Evolutionary conservation across 2,888 invertebrate species (phyloP), one percentile per base, ranked within the genome.

Genomic region (Calephelis perditalis): DNA sequence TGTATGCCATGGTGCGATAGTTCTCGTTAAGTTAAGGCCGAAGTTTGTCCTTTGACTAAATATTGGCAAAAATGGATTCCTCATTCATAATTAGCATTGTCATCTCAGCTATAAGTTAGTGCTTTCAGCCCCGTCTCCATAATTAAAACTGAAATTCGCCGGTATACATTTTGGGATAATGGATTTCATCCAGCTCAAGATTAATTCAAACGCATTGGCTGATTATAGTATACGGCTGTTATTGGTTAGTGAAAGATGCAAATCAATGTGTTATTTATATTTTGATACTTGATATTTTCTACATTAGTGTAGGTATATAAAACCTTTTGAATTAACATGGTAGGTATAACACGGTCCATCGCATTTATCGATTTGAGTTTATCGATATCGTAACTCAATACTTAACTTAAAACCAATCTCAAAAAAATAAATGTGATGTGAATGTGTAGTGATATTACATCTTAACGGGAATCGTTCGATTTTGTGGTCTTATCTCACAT

Each of bases 211-310:
- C 82, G 76, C 87, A 84, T 88, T 89, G 88, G 88, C 89, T 89
- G 86, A 90, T 77, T 81, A 75, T 84, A 81, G 90, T 89, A 90
- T 90, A 90, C 90, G 90, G 86, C 90, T 89, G 88, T 85, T 76
- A 85, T 86, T 82, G 90, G 90, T 90, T 90, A 90, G 90, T 90
- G 90, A 90, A 84, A 83, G 78, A 81, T 76, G 77, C 84, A 84
- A 86, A 86, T 83, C 76, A 78, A 81, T 78, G 78, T 84, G 86
- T 88, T 86, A 84, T 85, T 86, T 86, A 89, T 89, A 89, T 90
- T 90, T 90, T 90, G 89, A 90, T 90, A 90, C 81, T 89, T 84
- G 85, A 87, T 81, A 82, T 90, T 89, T 90, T 90, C 86, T 89
- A 90, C 84, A 88, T 78, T 82, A 81, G 79, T 82, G 86, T 84